Evolutionary conservation across 1,140 invertebrate genomes (phyloP).

Genomic region (Diprion similis): DNA sequence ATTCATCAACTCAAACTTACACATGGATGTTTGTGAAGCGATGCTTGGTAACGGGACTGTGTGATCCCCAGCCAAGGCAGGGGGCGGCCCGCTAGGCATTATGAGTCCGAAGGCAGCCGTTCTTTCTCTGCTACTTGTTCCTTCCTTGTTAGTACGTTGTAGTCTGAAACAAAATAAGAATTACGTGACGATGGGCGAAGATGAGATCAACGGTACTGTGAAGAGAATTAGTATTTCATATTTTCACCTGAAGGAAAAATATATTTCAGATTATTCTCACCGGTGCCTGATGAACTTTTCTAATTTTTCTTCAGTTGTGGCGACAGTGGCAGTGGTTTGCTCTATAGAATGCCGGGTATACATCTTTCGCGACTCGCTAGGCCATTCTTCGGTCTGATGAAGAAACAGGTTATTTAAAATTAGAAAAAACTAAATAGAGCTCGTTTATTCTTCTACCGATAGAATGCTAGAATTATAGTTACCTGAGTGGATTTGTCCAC

Average conservation of each 20-base stretch:
- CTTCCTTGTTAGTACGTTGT: constrained; percentile 61
- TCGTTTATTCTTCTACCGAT: neutral
- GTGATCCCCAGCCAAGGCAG: constrained; percentile 58
- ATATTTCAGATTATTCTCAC: constrained; percentile 33
- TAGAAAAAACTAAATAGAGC: constrained; percentile 16
- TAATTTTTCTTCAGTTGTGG: constrained; percentile 59
- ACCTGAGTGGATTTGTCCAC: constrained; percentile 82
- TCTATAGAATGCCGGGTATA: constrained; percentile 54
- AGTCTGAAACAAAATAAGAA: constrained; percentile 42
- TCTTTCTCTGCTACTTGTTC: constrained; percentile 59
- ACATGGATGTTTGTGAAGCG: constrained; percentile 56
- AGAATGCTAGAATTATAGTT: constrained; percentile 26
- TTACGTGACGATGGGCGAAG: neutral
- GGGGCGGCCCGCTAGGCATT: constrained; percentile 56
- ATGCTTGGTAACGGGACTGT: constrained; percentile 58
- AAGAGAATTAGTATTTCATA: neutral
- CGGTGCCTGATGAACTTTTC: constrained; percentile 65
- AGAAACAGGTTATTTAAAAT: constrained; percentile 17
- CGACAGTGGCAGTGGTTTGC: constrained; percentile 45
- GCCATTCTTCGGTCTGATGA: constrained; percentile 74
- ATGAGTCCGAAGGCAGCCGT: constrained; percentile 61
- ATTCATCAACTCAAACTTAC: constrained; percentile 37
- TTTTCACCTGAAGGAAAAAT: constrained; percentile 13
- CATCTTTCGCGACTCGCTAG: constrained; percentile 62
- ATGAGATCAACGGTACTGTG: neutral